phyloP scores from a whole-genome alignment of 2,888 invertebrate species.

The Apotomis betuletana region DNA sequence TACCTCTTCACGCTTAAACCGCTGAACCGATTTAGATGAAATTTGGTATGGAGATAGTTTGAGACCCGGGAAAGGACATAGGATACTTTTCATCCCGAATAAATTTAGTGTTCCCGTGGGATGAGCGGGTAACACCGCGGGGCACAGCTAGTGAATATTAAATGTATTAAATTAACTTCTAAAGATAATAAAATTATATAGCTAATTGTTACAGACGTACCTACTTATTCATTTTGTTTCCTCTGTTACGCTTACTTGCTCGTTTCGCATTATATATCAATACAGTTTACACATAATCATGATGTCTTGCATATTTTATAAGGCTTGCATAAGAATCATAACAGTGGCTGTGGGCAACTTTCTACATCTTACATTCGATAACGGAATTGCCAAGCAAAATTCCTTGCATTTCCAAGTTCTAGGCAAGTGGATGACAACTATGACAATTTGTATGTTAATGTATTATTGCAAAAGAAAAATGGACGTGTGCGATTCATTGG shows the following conservation, averaged over 20 bases:
- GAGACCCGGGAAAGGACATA: no score
- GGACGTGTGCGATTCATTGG: not conserved
- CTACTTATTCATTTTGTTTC: not conserved
- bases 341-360: conserved; percentile 41
- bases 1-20: no score
- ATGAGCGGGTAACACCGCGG: no score
- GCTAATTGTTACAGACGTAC: no score
- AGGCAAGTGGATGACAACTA: not conserved
- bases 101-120: no score
- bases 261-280: conserved; percentile 4
- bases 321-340: conserved; percentile 40
- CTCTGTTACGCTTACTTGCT: not conserved
- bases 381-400: conserved; percentile 24
- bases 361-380: conserved; percentile 42
- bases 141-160: no score
- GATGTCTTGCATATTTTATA: conserved; percentile 36
- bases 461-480: not conserved
- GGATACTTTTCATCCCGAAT: no score
- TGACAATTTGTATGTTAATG: not conserved
- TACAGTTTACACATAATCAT: conserved; percentile 31
- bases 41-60: no score
- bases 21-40: no score
- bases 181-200: no score
- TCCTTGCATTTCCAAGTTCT: conserved; percentile 9
- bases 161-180: no score